A percentile compares a stretch with the other conserved stretches of the same genome.
Conservation (phyloP, 2,888 invertebrate genomes). For the Odontomyia ornata region DNA sequence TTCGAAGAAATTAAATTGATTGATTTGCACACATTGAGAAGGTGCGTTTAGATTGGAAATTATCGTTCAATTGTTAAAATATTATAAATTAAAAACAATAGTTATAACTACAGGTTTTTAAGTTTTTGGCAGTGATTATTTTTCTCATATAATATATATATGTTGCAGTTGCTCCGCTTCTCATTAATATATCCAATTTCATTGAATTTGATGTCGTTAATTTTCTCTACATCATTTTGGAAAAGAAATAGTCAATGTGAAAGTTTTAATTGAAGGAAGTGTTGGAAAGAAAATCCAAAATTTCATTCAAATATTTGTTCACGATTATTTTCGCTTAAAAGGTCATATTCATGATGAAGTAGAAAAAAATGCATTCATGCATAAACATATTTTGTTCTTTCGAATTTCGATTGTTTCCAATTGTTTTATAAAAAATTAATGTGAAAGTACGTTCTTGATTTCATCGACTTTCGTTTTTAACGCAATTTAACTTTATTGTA, state of each 20-base stretch:
- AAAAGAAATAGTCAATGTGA: neutral
- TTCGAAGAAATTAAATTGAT: no score
- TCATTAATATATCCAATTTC: slow-evolving; percentile 18
- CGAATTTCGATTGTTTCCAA: neutral
- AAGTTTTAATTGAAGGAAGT: neutral
- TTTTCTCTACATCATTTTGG: neutral
- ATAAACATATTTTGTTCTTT: neutral
- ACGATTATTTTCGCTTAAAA: neutral
- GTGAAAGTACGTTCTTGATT: neutral
- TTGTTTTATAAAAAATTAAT: neutral
- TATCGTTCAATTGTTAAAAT: no score
- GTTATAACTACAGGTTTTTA: slow-evolving; percentile 21
- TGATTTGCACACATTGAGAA: no score
- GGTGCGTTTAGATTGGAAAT: no score
- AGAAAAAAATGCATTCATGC: neutral
- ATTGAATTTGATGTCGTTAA: no score
- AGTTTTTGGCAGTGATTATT: slow-evolving; percentile 50
- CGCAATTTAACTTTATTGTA: slow-evolving; percentile 22
- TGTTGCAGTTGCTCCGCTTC: neutral
- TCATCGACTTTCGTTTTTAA: neutral
- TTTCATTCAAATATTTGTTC: neutral
- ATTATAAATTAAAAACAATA: slow-evolving; percentile 3
- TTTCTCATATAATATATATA: slow-evolving; percentile 41
- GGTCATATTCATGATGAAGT: neutral
- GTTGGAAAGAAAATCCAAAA: neutral